Evolutionary conservation across 1,140 invertebrate species (phyloP), one percentile per base, ranked within the genome.

Genomic region (Drosophila kanapiae): DNA sequence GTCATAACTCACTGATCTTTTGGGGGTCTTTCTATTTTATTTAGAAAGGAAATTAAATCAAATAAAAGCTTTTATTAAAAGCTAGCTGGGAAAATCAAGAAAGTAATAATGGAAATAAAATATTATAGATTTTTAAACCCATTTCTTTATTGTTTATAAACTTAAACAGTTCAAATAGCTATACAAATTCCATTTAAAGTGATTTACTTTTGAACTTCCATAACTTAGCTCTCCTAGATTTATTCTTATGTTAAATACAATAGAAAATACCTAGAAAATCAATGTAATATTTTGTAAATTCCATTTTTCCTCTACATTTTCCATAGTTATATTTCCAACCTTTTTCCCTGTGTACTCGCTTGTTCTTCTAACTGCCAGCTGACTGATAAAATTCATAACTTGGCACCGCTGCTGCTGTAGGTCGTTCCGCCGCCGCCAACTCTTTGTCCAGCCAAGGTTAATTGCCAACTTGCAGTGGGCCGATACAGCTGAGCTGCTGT

Each of bases 401-500:
- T 51, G 60, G n/a, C 70, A 59, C 61, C 60, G 57, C 57, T 80
- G 78, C 83, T 86, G 82, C 80, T 87, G 83, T 86, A 86, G 80
- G 84, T 88, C 83, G 84, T 84, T 88, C 77, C 80, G 71, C 53
- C 53, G 68, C 82, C 82, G 82, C 82, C 82, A 86, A 86, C 84
- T 90, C 69, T 79, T 71, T 88, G 81, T 80, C 80, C 85, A 85
- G 77, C 85, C 84, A 88, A 88, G 84, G 84, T 88, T 88, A 88
- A 90, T 90, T 85, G 78, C 67, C 45, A 53, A 60, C 78, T 75
- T 84, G 84, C 85, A 88, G 84, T 88, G 81, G 84, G 84, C 38
- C 68, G 84, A 42, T 37, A 60, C n/a, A n/a, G 67, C 23, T 45
- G 42, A 51, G 48, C 60, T 65, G 58, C 63, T 47, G 63, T 60